Base-by-base conservation (phyloP, 1,140 invertebrate species). In the Limonius californicus region DNA sequence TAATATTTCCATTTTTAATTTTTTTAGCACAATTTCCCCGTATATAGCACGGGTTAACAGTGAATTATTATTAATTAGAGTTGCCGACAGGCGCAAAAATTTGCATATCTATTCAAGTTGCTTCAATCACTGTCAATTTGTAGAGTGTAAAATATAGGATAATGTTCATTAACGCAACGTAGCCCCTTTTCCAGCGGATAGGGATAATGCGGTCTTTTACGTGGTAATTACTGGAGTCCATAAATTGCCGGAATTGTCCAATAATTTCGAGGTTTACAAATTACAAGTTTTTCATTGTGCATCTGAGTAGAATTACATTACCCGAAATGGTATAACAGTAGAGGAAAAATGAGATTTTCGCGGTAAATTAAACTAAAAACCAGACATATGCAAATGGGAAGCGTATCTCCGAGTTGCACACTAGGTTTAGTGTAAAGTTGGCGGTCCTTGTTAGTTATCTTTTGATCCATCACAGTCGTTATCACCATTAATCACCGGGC, bases 301-400 rank as follows among this genome's bases (percentile, higher is more conserved):
- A n/a, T 50, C n/a, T 19, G 42, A 39, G 35, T 39, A 14, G n/a
- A 39, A 39, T 39, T 39, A 14, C 35, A 39, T 50, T 50, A 50
- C 19, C 45, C 16, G 16, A 14, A 7, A 19, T 16, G 12, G 57
- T 27, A 53, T 27, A 59, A 47, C 45, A 58, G 23, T 39, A 39
- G 47, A n/a, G 57, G 47, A 59, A 59, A 59, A 59, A 50, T 47
- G 20, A 43, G 21, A 42, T 16, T 59, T 50, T 45, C 21, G 30
- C 43, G 32, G 1, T 61, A 61, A 61, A 61, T 61, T 61, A 61
- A 12, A 30, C 59, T 61, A 39, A 61, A 61, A 61, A 54, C 30
- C 50, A 30, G 50, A 61, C 59, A 61, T 61, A 61, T 61, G 59
- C 50, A 54, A 61, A 61, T 61, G 47, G 35, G 15, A 35, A 61